Conservation (phyloP, 1,140 invertebrate genomes). For the Copidosoma floridanum region DNA sequence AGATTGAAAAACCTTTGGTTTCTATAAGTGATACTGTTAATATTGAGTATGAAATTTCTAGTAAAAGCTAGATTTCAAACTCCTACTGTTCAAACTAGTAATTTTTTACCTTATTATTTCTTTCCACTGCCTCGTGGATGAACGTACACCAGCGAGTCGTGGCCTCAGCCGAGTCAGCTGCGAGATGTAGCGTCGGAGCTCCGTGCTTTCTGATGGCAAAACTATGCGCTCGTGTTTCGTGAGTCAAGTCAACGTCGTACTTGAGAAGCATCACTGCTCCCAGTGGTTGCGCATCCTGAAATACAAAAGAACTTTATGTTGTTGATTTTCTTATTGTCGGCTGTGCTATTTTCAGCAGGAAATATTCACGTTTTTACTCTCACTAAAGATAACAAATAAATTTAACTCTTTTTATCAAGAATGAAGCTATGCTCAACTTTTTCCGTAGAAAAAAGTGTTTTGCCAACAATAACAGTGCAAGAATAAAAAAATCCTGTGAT, state of each 20-base stretch:
- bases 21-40: no score
- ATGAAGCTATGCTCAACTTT: background rate
- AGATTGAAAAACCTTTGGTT: no score
- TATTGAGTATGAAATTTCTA: no score
- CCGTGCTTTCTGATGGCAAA: slow-evolving; percentile 78
- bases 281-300: slow-evolving; percentile 81
- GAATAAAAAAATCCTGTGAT: no score
- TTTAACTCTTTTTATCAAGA: slow-evolving; percentile 2
- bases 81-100: no score
- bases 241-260: slow-evolving; percentile 70
- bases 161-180: slow-evolving; percentile 75
- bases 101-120: slow-evolving; percentile 63
- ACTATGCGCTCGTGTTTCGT: slow-evolving; percentile 62
- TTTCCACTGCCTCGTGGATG: slow-evolving; percentile 68
- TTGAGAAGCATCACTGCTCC: slow-evolving; percentile 85
- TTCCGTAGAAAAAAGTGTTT: background rate
- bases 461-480: no score
- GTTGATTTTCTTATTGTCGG: no score
- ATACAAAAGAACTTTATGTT: no score
- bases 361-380: no score
- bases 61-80: no score
- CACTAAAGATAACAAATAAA: no score
- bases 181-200: slow-evolving; percentile 74
- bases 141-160: slow-evolving; percentile 74
- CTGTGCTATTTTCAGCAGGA: no score